phyloP scores from a whole-genome alignment of 2,888 invertebrate species.

The Clusia tigrina region DNA sequence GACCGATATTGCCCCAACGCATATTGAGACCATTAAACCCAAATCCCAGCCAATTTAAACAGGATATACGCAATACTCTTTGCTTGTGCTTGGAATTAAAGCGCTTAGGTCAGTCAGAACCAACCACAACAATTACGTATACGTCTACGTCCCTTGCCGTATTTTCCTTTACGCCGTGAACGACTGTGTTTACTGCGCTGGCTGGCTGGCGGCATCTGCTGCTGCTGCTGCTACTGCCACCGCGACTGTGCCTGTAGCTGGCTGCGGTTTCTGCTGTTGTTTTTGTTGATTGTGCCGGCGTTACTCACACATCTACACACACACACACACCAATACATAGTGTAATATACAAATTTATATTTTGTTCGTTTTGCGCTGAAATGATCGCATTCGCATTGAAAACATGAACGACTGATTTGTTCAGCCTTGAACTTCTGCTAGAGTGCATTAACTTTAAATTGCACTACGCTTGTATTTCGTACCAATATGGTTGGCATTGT shows the following conservation, averaged over 20 bases:
- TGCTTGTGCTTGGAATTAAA: background rate
- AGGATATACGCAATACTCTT: background rate
- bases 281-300: conserved; percentile 33
- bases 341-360: conserved; percentile 29
- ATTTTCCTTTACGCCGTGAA: background rate
- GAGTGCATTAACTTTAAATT: conserved; percentile 62
- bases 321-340: background rate
- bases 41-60: too few species aligned
- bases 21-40: too few species aligned
- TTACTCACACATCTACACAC: conserved; percentile 29
- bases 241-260: too few species aligned
- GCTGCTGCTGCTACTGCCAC: conserved; percentile 10
- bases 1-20: too few species aligned
- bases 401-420: conserved; percentile 54
- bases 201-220: conserved; percentile 32
- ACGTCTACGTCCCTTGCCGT: background rate
- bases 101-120: background rate
- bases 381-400: conserved; percentile 47
- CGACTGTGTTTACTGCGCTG: conserved; percentile 31
- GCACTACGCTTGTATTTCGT: conserved; percentile 22
- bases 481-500: conserved; percentile 3
- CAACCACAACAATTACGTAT: conserved; percentile 11
- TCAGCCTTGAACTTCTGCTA: conserved; percentile 64
- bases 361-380: conserved; percentile 33
- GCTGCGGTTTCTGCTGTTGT: conserved; percentile 36